Evolutionary conservation across 1,140 invertebrate genomes (phyloP).

Genomic region (Atta texana): DNA sequence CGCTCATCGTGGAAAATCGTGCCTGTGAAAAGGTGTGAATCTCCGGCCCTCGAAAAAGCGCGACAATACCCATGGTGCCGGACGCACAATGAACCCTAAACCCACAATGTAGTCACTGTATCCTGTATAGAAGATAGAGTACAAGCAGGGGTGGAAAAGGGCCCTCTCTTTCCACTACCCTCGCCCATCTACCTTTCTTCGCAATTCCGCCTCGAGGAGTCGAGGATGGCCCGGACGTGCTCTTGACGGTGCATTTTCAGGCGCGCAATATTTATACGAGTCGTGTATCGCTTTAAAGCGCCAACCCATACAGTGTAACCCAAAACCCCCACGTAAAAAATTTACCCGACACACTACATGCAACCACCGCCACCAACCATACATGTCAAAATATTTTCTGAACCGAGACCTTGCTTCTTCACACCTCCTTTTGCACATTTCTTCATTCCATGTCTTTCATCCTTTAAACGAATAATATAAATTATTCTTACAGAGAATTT

Average conservation of each 20-base stretch:
- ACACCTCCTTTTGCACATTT: constrained; percentile 18
- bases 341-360: constrained; percentile 9
- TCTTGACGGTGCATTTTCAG: constrained; percentile 73
- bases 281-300: constrained; percentile 74
- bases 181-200: constrained; percentile 66
- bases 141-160: constrained; percentile 56
- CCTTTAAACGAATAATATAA: background rate
- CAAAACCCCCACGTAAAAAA: constrained; percentile 54
- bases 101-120: constrained; percentile 82
- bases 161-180: constrained; percentile 53
- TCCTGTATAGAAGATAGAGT: constrained; percentile 68
- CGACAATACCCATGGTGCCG: constrained; percentile 81
- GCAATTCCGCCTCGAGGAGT: constrained; percentile 71
- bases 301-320: constrained; percentile 53
- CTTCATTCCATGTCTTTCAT: constrained; percentile 20
- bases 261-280: constrained; percentile 72
- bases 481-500: background rate
- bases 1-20: constrained; percentile 81
- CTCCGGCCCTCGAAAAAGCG: constrained; percentile 80
- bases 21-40: constrained; percentile 84
- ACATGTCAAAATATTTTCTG: constrained; percentile 84
- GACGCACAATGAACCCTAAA: constrained; percentile 81
- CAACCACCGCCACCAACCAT: constrained; percentile 74
- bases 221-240: constrained; percentile 72
- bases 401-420: constrained; percentile 56